Conservation (phyloP, 2,797 vertebrate genomes). For the Coendou prehensilis region DNA sequence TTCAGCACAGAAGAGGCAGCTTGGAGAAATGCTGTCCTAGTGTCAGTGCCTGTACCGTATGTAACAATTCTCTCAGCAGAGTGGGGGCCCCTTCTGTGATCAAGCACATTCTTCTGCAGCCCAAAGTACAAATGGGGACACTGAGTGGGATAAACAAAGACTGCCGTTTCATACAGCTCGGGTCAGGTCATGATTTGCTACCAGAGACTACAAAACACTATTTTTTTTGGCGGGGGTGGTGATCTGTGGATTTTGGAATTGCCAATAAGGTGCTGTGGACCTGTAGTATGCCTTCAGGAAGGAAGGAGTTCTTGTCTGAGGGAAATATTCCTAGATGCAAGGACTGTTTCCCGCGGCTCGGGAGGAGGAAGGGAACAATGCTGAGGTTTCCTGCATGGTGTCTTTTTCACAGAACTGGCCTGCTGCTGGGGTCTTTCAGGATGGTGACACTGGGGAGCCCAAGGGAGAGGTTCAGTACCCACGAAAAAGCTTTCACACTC, state of each 20-base stretch:
- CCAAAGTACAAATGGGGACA: not conserved
- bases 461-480: not conserved
- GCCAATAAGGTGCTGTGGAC: not conserved
- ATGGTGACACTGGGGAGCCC: not conserved
- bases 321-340: not conserved
- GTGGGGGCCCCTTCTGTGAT: not conserved
- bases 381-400: not conserved
- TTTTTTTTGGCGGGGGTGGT: too few relatives aligned
- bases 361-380: not conserved
- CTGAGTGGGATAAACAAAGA: not conserved
- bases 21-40: too few relatives aligned
- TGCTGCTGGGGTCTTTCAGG: too few relatives aligned
- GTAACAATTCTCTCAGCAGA: not conserved
- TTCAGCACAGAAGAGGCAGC: too few relatives aligned
- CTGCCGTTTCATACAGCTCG: not conserved
- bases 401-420: not conserved
- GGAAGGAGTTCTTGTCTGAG: not conserved
- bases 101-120: not conserved
- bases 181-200: not conserved
- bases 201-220: not conserved
- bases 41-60: not conserved
- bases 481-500: not conserved
- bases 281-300: not conserved
- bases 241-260: not conserved
- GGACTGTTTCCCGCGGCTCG: not conserved